phyloP scores from a whole-genome alignment of 2,888 invertebrate genomes.

The Tinea trinotella region DNA sequence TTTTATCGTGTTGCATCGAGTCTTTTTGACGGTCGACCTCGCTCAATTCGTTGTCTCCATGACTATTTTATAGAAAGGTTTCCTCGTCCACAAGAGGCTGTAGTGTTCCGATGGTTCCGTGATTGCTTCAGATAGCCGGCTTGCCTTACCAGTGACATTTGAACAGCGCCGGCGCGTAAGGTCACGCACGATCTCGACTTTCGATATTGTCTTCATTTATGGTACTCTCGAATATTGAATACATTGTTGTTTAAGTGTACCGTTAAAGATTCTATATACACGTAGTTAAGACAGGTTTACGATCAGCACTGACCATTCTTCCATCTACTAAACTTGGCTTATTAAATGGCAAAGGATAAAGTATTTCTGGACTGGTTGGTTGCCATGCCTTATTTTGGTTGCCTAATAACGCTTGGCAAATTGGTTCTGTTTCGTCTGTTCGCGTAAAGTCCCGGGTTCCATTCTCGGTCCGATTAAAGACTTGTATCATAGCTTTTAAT shows the following conservation, averaged over 20 bases:
- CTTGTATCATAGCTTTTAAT: too few relatives aligned
- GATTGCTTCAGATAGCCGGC: conserved; percentile 14
- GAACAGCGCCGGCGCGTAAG: conserved; percentile 13
- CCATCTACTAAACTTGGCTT: neutral
- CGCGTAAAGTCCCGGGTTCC: too few relatives aligned
- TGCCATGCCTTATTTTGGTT: neutral
- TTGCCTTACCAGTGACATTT: conserved; percentile 14
- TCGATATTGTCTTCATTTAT: conserved; percentile 19
- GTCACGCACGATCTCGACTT: conserved; percentile 18
- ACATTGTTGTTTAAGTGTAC: conserved; percentile 10
- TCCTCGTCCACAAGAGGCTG: conserved; percentile 11
- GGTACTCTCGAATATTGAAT: conserved; percentile 15
- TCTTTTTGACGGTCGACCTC: neutral
- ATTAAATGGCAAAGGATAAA: neutral
- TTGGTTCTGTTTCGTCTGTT: too few relatives aligned
- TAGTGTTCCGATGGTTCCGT: neutral
- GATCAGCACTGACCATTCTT: neutral
- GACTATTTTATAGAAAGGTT: conserved; percentile 1
- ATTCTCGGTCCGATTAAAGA: too few relatives aligned
- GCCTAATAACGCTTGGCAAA: neutral
- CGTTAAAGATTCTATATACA: neutral
- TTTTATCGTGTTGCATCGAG: neutral
- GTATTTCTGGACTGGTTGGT: neutral
- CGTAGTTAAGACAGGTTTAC: neutral
- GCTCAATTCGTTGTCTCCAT: neutral